Conservation (phyloP, 2,888 invertebrate species). For the Dinocampus coccinellae region DNA sequence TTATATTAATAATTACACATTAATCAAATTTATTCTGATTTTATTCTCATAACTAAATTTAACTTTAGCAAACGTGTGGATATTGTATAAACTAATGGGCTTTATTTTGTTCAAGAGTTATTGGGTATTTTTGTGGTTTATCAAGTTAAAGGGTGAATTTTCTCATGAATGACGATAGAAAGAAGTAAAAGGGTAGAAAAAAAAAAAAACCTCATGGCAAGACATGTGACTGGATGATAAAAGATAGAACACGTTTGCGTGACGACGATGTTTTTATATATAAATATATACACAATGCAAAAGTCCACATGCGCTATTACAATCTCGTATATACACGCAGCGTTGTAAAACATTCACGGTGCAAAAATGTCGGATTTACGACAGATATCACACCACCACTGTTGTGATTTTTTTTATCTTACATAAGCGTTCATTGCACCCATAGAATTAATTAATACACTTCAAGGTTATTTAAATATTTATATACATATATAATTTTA, state of each 20-base stretch:
- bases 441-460: background rate
- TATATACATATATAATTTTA: background rate
- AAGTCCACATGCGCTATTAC: background rate
- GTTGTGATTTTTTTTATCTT: slow-evolving; percentile 16
- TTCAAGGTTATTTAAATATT: background rate
- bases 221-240: background rate
- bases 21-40: slow-evolving; percentile 30
- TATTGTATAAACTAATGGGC: too few relatives aligned
- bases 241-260: background rate
- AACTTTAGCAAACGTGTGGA: slow-evolving; percentile 45
- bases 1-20: too few relatives aligned
- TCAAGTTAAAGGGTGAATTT: background rate
- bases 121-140: background rate
- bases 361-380: slow-evolving; percentile 42
- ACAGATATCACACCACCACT: slow-evolving; percentile 29
- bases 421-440: background rate
- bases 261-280: background rate
- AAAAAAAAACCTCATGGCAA: background rate
- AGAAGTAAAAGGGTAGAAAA: background rate
- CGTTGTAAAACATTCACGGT: slow-evolving; percentile 42
- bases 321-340: background rate
- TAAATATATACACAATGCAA: background rate
- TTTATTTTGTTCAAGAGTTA: too few relatives aligned
- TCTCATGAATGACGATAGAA: background rate
- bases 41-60: slow-evolving; percentile 31